Conservation (phyloP, 2,113 vertebrate genomes). For the Sinocyclocheilus maitianheensis region DNA sequence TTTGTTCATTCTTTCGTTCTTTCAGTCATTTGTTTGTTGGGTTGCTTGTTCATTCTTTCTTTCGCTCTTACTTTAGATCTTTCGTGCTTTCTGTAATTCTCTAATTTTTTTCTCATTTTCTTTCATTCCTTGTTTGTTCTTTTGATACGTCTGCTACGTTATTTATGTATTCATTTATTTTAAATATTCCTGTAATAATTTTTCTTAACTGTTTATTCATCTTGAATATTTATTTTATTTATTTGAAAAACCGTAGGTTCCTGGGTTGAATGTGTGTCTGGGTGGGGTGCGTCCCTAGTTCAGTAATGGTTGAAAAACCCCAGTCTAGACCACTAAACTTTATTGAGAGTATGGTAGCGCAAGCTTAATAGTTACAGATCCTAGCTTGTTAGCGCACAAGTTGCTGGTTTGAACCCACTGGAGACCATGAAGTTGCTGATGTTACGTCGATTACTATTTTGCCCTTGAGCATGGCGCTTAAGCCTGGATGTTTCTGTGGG, state of each 20-base stretch:
- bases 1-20: too few species aligned
- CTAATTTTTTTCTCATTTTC: background rate
- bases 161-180: too few species aligned
- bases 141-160: background rate
- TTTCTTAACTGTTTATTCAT: too few species aligned
- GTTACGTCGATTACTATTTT: background rate
- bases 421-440: background rate
- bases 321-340: background rate
- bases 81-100: too few species aligned
- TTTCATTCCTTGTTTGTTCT: background rate
- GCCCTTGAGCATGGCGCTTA: conserved; percentile 4
- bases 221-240: too few species aligned
- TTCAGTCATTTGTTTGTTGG: too few species aligned
- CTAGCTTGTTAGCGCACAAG: background rate
- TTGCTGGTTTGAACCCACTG: background rate
- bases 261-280: background rate
- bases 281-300: background rate
- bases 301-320: background rate
- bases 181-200: too few species aligned
- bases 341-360: background rate
- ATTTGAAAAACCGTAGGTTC: background rate
- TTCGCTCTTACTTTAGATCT: background rate
- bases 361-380: background rate
- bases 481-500: background rate
- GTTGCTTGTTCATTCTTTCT: background rate